phyloP scores from a whole-genome alignment of 1,140 invertebrate species.

The Tetramorium simillimum region DNA sequence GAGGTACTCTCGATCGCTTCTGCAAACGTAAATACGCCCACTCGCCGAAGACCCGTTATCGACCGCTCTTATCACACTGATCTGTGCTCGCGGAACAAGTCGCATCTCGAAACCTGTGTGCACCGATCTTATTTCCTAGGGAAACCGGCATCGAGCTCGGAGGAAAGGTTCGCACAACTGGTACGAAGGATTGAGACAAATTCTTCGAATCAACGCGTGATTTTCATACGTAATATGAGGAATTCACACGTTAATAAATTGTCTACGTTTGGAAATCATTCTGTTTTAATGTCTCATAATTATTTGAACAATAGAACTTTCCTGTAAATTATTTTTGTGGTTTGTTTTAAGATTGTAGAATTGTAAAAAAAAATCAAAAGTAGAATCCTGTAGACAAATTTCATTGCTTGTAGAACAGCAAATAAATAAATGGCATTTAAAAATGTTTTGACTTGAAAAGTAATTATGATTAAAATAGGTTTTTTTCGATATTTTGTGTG shows the following conservation, averaged over 20 bases:
- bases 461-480: not conserved
- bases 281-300: not conserved
- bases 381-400: not conserved
- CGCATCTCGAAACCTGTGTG: constrained; percentile 56
- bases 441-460: not conserved
- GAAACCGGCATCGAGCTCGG: constrained; percentile 27
- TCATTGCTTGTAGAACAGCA: not conserved
- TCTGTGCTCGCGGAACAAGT: constrained; percentile 65
- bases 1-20: constrained; percentile 68
- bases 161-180: constrained; percentile 1
- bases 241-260: not conserved
- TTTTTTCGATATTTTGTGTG: not conserved
- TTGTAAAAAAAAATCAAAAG: not conserved
- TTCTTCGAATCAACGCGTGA: not conserved
- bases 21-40: constrained; percentile 70
- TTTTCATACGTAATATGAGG: not conserved
- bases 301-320: not conserved
- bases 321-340: not conserved
- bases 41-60: constrained; percentile 70
- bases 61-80: constrained; percentile 64
- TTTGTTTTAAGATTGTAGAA: not conserved
- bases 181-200: not conserved
- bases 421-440: not conserved
- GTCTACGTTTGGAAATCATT: not conserved
- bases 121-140: constrained; percentile 62